These are phyloP conservation scores for Siderastrea radians DNA, from an alignment of 92 coral and sea anemone genomes.

Conservation along the genomic window DNA sequence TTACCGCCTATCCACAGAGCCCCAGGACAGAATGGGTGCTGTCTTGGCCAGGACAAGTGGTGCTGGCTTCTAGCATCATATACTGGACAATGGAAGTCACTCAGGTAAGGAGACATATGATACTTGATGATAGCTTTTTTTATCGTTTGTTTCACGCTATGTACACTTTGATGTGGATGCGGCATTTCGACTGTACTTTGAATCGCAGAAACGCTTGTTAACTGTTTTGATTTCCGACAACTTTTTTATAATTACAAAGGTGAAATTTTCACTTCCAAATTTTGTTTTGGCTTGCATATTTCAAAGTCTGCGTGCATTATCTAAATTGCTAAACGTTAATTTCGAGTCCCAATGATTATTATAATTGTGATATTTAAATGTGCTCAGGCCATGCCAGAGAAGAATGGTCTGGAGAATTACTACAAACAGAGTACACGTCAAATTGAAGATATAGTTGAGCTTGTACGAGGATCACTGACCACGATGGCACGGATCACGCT, in stretches of 20 bases:
- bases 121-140: not conserved
- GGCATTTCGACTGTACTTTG: too few relatives aligned
- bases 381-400: slow-evolving; percentile 79
- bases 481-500: slow-evolving; percentile 94
- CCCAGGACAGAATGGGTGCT: slow-evolving; percentile 97
- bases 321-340: too few relatives aligned
- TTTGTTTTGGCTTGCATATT: too few relatives aligned
- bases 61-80: slow-evolving; percentile 91
- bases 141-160: too few relatives aligned
- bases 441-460: slow-evolving; percentile 93
- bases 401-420: slow-evolving; percentile 79
- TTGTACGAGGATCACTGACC: slow-evolving; percentile 93
- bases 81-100: slow-evolving; percentile 98
- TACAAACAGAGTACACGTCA: slow-evolving; percentile 87
- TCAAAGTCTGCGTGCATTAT: too few relatives aligned
- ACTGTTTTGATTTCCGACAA: too few relatives aligned
- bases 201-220: too few relatives aligned
- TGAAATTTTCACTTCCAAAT: too few relatives aligned
- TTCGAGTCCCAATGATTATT: too few relatives aligned
- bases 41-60: slow-evolving; percentile 99
- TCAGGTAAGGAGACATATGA: slow-evolving; percentile 63
- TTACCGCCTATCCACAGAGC: slow-evolving; percentile 78
- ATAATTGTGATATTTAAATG: not conserved
- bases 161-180: too few relatives aligned
- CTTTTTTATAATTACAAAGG: too few relatives aligned